Base-by-base conservation (phyloP, 2,113 vertebrate genomes). In the Macaca nemestrina region DNA sequence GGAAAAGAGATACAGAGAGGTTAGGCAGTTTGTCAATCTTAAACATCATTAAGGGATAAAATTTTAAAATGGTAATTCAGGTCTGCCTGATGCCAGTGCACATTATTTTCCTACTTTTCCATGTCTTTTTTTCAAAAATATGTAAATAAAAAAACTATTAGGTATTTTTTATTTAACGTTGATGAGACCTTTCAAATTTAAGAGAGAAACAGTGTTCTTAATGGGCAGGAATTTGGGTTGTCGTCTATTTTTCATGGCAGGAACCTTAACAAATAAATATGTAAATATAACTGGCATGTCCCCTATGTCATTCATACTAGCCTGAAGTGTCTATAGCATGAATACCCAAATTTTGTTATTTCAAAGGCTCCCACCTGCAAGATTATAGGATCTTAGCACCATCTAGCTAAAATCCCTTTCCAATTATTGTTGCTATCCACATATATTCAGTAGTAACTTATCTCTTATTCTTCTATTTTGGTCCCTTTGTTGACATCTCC, bases 181-280 rank as follows among this genome's bases (percentile, higher is more conserved):
- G 48, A 78, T 84, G 38, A 88, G 20, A 32, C 40, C 38, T 93
- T 95, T 52, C 50, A 88, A 78, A 91, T 61, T 97, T n/a, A 92
- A 82, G 55, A 75, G 84, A 67, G 14, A 93, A 85, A 40, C 55
- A 68, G 68, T 68, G 7, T 52, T 91, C 11, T 16, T 76, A 70
- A 88, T 17, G 80, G 16, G 38, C 88, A 94, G 81, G 68, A 93
- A 35, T 86, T 64, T 93, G 50, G 40, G 25, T 61, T 80, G 6
- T 48, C 59, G 5, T 25, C 6, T 68, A 64, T 72, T 83, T 90
- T 89, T 4, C 30, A 95, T 32, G 35, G 0, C 8, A 52, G 61
- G 52, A 84, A 30, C 13, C 16, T 92, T 86, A 55, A 81, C 14
- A 83, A 59, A 84, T 79, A 93, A 50, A 68, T 75, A 67, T 43